These are phyloP conservation scores for Dendrophyllia cribrosa DNA, from an alignment of 64 coral and sea anemone species.

Conservation along the genomic window DNA sequence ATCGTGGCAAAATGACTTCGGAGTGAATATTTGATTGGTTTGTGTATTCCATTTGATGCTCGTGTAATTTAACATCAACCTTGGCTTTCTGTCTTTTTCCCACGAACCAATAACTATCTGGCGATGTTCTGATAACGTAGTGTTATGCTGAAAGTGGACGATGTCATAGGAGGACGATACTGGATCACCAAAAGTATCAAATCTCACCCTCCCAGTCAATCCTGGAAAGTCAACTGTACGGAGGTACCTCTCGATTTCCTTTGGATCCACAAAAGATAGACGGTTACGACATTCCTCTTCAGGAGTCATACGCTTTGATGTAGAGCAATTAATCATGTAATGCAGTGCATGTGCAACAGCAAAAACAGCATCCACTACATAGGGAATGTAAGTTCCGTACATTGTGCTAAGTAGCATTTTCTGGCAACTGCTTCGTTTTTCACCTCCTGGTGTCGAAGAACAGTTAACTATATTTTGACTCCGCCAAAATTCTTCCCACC, in stretches of 20 bases:
- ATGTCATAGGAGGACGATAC: constrained; percentile 38
- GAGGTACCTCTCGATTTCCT: neutral
- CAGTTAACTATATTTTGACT: neutral
- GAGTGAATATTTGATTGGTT: neutral
- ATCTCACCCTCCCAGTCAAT: constrained; percentile 22
- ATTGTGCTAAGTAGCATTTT: neutral
- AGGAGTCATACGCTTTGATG: neutral
- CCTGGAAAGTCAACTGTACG: neutral
- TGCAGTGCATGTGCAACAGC: constrained; percentile 21
- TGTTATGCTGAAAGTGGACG: neutral
- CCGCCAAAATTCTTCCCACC: constrained; percentile 42
- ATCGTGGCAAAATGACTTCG: constrained; percentile 24
- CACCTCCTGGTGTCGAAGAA: neutral
- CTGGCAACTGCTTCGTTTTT: neutral
- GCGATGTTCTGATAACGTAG: neutral
- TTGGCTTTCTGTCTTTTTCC: neutral
- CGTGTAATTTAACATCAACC: neutral
- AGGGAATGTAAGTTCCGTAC: constrained; percentile 30
- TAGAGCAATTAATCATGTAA: neutral
- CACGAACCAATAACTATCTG: neutral
- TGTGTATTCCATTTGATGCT: constrained; percentile 22
- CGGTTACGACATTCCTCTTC: neutral
- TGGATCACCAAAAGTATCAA: constrained; percentile 38
- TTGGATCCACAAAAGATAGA: neutral
- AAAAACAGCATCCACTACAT: constrained; percentile 30